phyloP scores from a whole-genome alignment of 64 coral and sea anemone genomes.

The Stichodactyla mertensii region DNA sequence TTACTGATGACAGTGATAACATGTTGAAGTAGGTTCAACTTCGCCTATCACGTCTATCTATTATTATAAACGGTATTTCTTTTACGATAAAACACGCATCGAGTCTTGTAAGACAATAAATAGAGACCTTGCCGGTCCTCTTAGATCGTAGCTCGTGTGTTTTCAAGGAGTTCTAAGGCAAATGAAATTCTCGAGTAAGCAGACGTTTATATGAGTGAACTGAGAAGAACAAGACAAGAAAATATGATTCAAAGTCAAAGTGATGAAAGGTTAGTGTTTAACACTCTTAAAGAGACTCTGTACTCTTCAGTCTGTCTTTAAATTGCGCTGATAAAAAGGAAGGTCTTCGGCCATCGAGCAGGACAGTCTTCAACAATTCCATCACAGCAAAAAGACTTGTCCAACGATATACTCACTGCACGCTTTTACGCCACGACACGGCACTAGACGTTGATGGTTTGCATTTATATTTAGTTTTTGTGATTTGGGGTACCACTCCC shows the following conservation, averaged over 20 bases:
- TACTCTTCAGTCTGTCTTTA: background rate
- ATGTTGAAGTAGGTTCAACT: background rate
- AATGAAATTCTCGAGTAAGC: background rate
- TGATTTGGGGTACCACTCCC: too few species aligned
- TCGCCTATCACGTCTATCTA: background rate
- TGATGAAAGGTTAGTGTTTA: background rate
- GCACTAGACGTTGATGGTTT: too few species aligned
- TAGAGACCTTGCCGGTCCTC: background rate
- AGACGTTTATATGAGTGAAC: background rate
- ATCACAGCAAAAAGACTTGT: too few species aligned
- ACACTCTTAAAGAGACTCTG: background rate
- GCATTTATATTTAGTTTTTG: too few species aligned
- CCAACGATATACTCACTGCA: too few species aligned
- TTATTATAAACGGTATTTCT: background rate
- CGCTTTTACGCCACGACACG: too few species aligned
- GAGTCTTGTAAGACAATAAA: background rate
- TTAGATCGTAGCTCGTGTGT: background rate
- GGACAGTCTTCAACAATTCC: too few species aligned
- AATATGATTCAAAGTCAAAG: background rate
- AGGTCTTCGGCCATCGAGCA: background rate
- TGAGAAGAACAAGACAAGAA: background rate
- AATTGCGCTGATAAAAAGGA: background rate
- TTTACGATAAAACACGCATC: background rate
- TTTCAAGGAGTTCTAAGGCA: background rate
- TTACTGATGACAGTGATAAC: slow-evolving; percentile 4